These are phyloP conservation scores for Nomada hirtipes DNA, from an alignment of 2,888 invertebrate species.

Conservation along the genomic window DNA sequence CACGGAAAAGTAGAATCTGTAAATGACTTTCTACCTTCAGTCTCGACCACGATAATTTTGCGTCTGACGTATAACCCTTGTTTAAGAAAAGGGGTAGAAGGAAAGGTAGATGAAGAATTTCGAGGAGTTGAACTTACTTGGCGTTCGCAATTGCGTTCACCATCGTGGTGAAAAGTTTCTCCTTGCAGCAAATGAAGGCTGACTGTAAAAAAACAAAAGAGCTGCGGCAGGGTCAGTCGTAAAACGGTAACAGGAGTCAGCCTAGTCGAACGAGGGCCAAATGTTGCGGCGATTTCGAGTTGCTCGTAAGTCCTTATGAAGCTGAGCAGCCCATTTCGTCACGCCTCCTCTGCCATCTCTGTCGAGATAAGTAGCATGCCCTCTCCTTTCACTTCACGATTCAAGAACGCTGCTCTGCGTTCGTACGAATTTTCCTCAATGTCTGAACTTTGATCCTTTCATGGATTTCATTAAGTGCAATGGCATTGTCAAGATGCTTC, in stretches of 20 bases:
- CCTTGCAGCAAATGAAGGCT: slow-evolving; percentile 42
- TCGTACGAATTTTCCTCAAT: slow-evolving; percentile 46
- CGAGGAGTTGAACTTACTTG: slow-evolving; percentile 34
- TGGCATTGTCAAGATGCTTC: too few relatives aligned
- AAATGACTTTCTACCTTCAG: slow-evolving; percentile 13
- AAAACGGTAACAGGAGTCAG: slow-evolving; percentile 60
- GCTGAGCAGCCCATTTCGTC: slow-evolving; percentile 46
- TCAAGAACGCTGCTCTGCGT: not conserved
- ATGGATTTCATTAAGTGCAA: slow-evolving; percentile 17
- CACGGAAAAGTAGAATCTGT: not conserved
- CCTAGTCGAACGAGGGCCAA: slow-evolving; percentile 47
- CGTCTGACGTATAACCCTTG: slow-evolving; percentile 15
- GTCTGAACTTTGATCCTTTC: slow-evolving; percentile 37
- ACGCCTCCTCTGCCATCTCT: slow-evolving; percentile 31
- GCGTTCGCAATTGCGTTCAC: slow-evolving; percentile 48
- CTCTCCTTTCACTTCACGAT: not conserved
- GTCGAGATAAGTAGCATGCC: slow-evolving; percentile 16
- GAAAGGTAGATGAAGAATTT: slow-evolving; percentile 9
- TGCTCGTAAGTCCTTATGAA: slow-evolving; percentile 47
- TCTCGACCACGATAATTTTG: not conserved
- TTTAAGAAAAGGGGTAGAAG: not conserved
- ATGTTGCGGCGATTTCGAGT: slow-evolving; percentile 51
- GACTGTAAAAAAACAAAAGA: slow-evolving; percentile 54
- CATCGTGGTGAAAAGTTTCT: slow-evolving; percentile 47
- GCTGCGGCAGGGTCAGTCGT: slow-evolving; percentile 46